Evolutionary conservation across 2,888 invertebrate genomes (phyloP).

Genomic region (Lasioglossum villosulum): DNA sequence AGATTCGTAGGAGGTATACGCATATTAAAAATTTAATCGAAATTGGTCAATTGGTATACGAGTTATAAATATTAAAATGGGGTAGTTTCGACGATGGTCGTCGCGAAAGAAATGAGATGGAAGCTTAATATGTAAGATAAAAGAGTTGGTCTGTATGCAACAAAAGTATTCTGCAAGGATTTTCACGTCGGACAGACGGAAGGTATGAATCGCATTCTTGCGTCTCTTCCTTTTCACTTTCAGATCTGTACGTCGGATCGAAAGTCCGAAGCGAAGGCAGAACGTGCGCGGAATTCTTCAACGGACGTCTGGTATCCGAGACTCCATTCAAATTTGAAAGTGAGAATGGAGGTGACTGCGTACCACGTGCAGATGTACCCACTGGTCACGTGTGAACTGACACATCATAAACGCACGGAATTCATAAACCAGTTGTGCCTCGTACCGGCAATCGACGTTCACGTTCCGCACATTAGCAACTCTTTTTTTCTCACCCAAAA

Average conservation of each 20-base stretch:
- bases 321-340: constrained; percentile 53
- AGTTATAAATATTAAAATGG: not conserved
- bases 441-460: not conserved
- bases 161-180: not conserved
- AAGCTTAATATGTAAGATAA: not conserved
- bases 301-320: constrained; percentile 12
- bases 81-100: not conserved
- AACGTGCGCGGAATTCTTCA: constrained; percentile 45
- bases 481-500: not conserved
- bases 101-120: not conserved
- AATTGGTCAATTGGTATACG: too few species aligned
- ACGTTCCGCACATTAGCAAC: not conserved
- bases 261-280: constrained; percentile 37
- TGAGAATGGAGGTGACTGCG: constrained; percentile 37
- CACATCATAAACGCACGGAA: constrained; percentile 26
- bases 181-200: not conserved
- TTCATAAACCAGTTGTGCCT: not conserved
- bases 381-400: constrained; percentile 33
- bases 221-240: constrained; percentile 40
- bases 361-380: constrained; percentile 22
- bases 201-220: constrained; percentile 16
- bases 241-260: constrained; percentile 33
- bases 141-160: not conserved
- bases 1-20: too few species aligned
- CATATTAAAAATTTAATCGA: too few species aligned